These are phyloP conservation scores for Anagrus nilaparvatae DNA, from an alignment of 1,140 invertebrate genomes.

Conservation along the genomic window DNA sequence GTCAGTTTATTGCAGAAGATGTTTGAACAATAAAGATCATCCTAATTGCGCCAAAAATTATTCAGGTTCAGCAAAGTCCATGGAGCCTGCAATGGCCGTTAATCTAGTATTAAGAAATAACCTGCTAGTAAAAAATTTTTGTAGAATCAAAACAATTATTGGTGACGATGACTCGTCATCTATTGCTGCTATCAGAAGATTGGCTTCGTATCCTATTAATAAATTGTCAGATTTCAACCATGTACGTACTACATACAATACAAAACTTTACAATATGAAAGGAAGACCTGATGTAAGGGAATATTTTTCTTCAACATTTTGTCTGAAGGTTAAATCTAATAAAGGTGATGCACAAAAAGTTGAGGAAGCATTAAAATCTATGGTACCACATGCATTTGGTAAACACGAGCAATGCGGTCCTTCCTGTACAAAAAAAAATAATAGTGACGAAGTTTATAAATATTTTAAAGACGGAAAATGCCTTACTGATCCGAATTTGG, in stretches of 20 bases:
- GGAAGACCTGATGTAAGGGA: too few relatives aligned
- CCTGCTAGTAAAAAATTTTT: too few relatives aligned
- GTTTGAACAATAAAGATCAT: too few relatives aligned
- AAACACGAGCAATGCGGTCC: background rate
- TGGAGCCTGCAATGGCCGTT: too few relatives aligned
- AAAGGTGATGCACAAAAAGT: background rate
- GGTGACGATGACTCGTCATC: constrained; percentile 3
- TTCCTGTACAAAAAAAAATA: background rate
- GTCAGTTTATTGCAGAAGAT: too few relatives aligned
- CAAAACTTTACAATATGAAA: too few relatives aligned
- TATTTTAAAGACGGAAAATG: constrained; percentile 7
- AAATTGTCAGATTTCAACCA: too few relatives aligned
- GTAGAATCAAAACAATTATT: background rate
- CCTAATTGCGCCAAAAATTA: too few relatives aligned
- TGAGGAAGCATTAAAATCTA: background rate
- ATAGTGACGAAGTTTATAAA: constrained; percentile 6
- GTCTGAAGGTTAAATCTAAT: background rate
- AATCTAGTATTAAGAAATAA: too few relatives aligned
- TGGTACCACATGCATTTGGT: constrained; percentile 4
- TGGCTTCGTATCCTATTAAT: background rate
- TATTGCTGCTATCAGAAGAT: constrained; percentile 2
- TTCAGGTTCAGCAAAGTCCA: too few relatives aligned
- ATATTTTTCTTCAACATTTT: constrained; percentile 1
- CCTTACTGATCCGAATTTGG: constrained; percentile 4
- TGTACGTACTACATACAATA: too few relatives aligned